Percentiles rank a stretch among this genome's conserved stretches.
phyloP scores from a whole-genome alignment of 2,797 vertebrate species.

The Myripristis jacobus region DNA sequence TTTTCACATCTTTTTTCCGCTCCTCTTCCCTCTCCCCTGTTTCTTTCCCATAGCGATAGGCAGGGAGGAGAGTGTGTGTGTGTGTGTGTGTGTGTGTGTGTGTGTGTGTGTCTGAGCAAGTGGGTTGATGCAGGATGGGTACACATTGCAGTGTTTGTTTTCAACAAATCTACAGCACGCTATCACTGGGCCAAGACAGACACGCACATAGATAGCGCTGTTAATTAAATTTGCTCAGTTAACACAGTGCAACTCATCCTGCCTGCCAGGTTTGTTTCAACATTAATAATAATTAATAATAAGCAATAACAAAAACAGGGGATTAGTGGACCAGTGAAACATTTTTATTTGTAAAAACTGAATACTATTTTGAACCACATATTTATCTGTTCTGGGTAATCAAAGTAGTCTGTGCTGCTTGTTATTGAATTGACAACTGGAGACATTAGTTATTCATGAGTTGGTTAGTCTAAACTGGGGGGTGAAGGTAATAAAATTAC shows the following conservation, averaged over 20 bases:
- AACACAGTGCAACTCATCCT: not conserved
- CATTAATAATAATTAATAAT: too few species aligned
- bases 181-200: not conserved
- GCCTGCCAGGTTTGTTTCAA: not conserved
- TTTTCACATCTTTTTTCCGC: not conserved
- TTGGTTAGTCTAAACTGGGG: too few species aligned
- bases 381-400: too few species aligned
- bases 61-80: not conserved
- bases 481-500: too few species aligned
- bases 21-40: not conserved
- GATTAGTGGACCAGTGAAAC: too few species aligned
- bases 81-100: conserved; percentile 2
- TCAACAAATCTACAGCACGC: conserved; percentile 11
- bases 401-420: too few species aligned
- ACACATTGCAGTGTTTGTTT: conserved; percentile 10
- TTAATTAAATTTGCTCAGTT: not conserved
- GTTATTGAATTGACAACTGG: too few species aligned
- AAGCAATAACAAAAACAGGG: too few species aligned
- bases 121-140: too few species aligned
- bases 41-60: conserved; percentile 2
- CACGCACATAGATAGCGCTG: not conserved
- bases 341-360: too few species aligned
- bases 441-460: too few species aligned
- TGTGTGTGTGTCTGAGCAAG: conserved; percentile 4
- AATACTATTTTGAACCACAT: too few species aligned